Conservation (phyloP, 2,113 vertebrate genomes). For the Aphelocoma coerulescens region DNA sequence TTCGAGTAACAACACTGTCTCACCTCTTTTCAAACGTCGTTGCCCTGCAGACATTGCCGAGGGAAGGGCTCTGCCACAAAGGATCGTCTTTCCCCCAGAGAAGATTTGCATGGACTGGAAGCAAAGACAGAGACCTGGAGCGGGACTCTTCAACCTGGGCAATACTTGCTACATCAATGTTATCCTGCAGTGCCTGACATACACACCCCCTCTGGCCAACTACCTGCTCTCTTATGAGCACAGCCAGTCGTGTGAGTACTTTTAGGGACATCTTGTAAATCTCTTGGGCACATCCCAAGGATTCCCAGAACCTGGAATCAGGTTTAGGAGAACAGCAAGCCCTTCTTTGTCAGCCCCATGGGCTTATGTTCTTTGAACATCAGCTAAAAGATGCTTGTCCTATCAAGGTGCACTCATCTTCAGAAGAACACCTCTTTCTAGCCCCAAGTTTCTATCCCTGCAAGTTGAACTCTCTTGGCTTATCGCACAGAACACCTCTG, state of each 20-base stretch:
- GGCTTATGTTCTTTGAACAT: background rate
- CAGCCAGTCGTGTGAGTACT: conserved; percentile 82
- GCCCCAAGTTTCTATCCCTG: background rate
- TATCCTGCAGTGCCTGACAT: conserved; percentile 88
- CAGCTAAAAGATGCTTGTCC: background rate
- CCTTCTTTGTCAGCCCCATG: background rate
- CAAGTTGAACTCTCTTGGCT: background rate
- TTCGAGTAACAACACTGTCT: background rate
- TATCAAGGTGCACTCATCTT: background rate
- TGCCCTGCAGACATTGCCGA: conserved; percentile 66
- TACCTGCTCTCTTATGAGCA: conserved; percentile 5
- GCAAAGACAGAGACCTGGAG: conserved; percentile 81
- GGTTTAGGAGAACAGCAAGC: background rate
- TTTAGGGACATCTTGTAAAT: background rate
- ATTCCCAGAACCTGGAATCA: background rate
- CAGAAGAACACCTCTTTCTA: background rate
- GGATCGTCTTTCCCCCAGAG: conserved; percentile 80
- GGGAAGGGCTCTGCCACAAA: conserved; percentile 81
- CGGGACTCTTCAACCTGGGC: conserved; percentile 88
- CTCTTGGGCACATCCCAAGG: background rate
- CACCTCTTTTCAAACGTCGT: background rate
- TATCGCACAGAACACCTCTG: background rate
- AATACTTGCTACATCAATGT: conserved; percentile 90
- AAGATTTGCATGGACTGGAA: conserved; percentile 86
- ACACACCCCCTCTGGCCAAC: conserved; percentile 75